These are phyloP conservation scores for Myrmecophaga tridactyla DNA, from an alignment of 2,113 vertebrate species.

Conservation along the genomic window DNA sequence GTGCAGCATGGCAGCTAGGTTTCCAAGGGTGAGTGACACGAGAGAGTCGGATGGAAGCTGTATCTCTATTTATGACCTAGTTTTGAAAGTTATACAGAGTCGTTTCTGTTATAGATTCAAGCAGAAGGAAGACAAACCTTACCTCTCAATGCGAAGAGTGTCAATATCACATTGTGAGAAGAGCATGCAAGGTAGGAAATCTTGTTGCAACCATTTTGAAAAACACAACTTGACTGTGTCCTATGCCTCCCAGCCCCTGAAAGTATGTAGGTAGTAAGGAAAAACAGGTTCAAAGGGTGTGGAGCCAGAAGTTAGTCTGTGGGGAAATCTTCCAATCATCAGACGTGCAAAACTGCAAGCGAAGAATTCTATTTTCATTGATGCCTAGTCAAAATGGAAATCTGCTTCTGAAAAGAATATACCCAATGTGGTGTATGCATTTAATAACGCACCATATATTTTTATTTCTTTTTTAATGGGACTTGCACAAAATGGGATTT, in stretches of 20 bases:
- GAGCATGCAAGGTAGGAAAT: neutral
- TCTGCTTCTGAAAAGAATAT: slow-evolving; percentile 42
- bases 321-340: slow-evolving; percentile 30
- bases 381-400: slow-evolving; percentile 37
- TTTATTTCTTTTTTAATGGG: slow-evolving; percentile 61
- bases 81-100: neutral
- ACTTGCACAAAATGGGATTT: slow-evolving; percentile 47
- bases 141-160: neutral
- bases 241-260: neutral
- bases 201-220: neutral
- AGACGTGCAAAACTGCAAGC: slow-evolving; percentile 9
- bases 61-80: neutral
- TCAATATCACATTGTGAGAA: neutral
- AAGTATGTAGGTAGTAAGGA: neutral
- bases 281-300: neutral
- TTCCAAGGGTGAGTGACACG: neutral
- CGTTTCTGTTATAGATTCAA: neutral
- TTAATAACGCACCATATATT: slow-evolving; percentile 62
- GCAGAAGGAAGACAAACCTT: neutral
- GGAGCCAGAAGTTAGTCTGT: neutral
- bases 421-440: slow-evolving; percentile 35
- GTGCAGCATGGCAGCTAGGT: neutral
- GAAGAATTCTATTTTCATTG: neutral
- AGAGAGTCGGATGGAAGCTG: neutral
- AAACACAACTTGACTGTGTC: neutral